Evolutionary conservation across 2,888 invertebrate species (phyloP), one percentile per base, ranked within the genome.

Genomic region (Hypena proboscidalis): DNA sequence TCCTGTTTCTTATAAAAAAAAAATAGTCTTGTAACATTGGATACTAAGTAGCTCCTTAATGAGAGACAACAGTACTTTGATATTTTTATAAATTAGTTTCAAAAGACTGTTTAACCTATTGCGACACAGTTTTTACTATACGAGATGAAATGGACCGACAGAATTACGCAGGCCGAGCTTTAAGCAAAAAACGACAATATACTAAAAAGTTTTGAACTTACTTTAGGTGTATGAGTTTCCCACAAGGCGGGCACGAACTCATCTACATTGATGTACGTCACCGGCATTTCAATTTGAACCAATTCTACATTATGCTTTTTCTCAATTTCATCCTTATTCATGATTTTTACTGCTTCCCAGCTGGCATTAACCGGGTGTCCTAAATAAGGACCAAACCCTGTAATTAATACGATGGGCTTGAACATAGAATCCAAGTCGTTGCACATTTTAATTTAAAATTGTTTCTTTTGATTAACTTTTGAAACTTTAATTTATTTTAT

Each of bases 331-430:
- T 89, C 77, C 53, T 92, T 88, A 32, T 92, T 88, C 62, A 95
- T 85, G 38, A 92, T 72, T 71, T 94, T 93, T 0, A 96, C 97
- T 2, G 95, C 94, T 75, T 95, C 94, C 96, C 97, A 97, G 74
- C 97, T 97, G 0, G 97, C 94, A 77, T 97, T 97, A 5, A 95
- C 85, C 13, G 84, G 81, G 70, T 97, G 94, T 22, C 85, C 85
- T 4, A 90, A 78, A 81, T 97, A 97, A 0, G 96, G 96, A 0
- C 97, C 97, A 82, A 97, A 97, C 3, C 97, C 97, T 51, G 95
- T 94, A 7, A 95, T 91, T 15, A 95, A 63, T 25, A 94, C 87
- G 50, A 90, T 80, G 1, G 85, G 85, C 50, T 79, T 84, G 20
- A 81, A 76, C 35, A 78, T 53, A 26, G 43, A 67, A 56, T 84